phyloP scores from a whole-genome alignment of 1,140 invertebrate species.

The Drosophila arizonae region DNA sequence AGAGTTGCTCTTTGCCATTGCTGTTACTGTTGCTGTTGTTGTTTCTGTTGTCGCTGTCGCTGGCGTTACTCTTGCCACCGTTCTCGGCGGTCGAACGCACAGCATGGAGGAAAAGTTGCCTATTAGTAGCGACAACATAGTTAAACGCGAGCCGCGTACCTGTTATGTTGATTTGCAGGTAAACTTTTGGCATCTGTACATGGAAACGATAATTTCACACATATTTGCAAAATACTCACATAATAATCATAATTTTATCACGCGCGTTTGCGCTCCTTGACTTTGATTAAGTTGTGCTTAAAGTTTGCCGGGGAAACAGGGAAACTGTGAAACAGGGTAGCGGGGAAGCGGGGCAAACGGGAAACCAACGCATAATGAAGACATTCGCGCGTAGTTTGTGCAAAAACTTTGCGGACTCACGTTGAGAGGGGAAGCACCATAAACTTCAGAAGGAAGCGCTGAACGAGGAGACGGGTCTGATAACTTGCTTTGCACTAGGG shows the following conservation, averaged over 20 bases:
- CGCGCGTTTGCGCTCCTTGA: slow-evolving; percentile 55
- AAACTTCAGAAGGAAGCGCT: background rate
- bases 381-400: slow-evolving; percentile 37
- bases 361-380: slow-evolving; percentile 37
- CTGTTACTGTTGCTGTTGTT: background rate
- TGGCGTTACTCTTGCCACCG: background rate
- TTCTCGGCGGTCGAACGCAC: background rate
- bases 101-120: slow-evolving; percentile 26
- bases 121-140: slow-evolving; percentile 28
- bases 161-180: slow-evolving; percentile 37
- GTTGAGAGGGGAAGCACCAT: background rate
- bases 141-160: slow-evolving; percentile 11
- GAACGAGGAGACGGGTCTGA: background rate
- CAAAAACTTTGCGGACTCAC: slow-evolving; percentile 32
- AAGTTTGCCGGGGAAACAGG: slow-evolving; percentile 49
- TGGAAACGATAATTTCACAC: slow-evolving; percentile 76
- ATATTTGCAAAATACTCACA: slow-evolving; percentile 53
- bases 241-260: slow-evolving; percentile 74
- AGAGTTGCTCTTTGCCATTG: background rate
- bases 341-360: background rate
- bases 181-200: slow-evolving; percentile 48
- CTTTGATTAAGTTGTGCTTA: slow-evolving; percentile 78
- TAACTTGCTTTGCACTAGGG: slow-evolving; percentile 2
- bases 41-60: background rate
- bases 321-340: slow-evolving; percentile 1